Evolutionary conservation across 2,113 vertebrate genomes (phyloP).

Genomic region (Chauna torquata): DNA sequence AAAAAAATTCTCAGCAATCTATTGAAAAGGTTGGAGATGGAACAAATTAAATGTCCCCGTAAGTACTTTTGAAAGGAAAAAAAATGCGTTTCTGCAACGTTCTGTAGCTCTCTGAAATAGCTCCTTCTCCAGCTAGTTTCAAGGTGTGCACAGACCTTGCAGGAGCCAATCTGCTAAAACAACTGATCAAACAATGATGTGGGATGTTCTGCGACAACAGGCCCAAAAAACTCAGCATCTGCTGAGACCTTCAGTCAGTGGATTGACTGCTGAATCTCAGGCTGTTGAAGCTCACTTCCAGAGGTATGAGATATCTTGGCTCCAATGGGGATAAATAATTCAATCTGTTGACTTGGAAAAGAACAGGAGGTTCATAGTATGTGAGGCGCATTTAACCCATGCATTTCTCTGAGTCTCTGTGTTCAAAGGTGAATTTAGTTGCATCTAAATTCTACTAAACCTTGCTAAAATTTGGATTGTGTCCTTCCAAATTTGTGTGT

Average conservation of each 20-base stretch:
- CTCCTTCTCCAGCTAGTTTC: neutral
- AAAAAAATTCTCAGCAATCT: neutral
- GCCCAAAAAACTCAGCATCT: neutral
- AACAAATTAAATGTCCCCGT: neutral
- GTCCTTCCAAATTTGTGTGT: neutral
- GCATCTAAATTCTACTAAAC: neutral
- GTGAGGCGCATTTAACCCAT: neutral
- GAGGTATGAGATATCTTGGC: neutral
- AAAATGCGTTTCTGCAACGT: neutral
- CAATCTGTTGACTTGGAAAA: neutral
- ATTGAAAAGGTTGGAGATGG: neutral
- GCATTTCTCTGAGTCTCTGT: neutral
- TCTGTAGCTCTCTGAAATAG: neutral
- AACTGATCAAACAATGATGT: rapidly evolving
- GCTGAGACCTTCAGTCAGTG: neutral
- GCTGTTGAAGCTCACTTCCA: neutral
- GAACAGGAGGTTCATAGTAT: neutral
- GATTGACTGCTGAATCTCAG: neutral
- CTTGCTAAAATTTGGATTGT: neutral
- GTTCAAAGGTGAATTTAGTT: neutral
- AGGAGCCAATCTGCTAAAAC: neutral
- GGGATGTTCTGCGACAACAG: neutral
- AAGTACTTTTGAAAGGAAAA: neutral
- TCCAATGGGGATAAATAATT: neutral
- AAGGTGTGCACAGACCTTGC: neutral